Evolutionary conservation across 2,113 vertebrate species (phyloP), one percentile per base, ranked within the genome.

Genomic region (Procavia capensis): DNA sequence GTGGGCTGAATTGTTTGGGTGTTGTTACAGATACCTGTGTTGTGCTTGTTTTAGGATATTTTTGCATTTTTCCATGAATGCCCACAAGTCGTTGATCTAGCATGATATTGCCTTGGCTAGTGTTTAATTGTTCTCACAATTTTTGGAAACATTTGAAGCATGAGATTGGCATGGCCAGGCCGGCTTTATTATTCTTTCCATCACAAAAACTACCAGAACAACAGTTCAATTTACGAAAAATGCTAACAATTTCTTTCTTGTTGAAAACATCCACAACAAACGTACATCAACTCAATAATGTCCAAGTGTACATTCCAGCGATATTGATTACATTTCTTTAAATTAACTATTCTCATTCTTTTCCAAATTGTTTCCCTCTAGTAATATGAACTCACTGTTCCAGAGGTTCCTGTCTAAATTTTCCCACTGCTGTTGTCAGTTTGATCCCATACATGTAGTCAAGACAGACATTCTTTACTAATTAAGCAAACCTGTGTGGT

Each of bases 171-270:
- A 9, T 34, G 76, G 83, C 83, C 50, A 82, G 50, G 34, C 19
- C 66, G 19, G 54, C 45, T 19, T 47, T 39, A 2, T 72, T 85
- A 39, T 19, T 91, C 31, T 85, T 81, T 19, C 85, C 29, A 50
- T 31, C 61, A 95, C 9, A 75, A 50, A 96, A 96, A 50, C 47
- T 57, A 78, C 86, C 57, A 93, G 63, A 87, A 9, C 45, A 76
- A 45, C n/a, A 64, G 39, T 72, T 70, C 74, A 89, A 11, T 20
- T 29, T 70, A 87, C 86, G 82, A 54, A 45, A 66, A 39, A 50
- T 22, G 43, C 29, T 47, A 80, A 31, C 79, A 19, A n/a, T 8
- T 22, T 72, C 39, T 74, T 75, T 43, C 10, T 29, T 75, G 70
- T 24, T 72, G 70, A 72, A 36, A 39, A 19, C 24, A 72, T 31